These are phyloP conservation scores for Caradrina clavipalpis DNA, from an alignment of 2,888 invertebrate species.

Conservation along the genomic window DNA sequence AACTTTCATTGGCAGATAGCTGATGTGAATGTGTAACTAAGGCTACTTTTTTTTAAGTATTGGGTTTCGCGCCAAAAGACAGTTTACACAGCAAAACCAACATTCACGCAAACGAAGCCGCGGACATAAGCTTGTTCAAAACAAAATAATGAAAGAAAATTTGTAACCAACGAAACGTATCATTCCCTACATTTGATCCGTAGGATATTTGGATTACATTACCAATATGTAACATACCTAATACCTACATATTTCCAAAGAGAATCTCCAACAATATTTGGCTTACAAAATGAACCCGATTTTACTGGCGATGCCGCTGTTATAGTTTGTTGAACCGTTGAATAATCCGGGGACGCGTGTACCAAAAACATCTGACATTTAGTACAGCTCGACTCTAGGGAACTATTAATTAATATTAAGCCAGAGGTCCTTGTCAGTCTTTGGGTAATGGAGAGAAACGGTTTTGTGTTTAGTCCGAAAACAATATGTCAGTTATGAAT, in stretches of 20 bases:
- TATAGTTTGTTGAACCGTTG: constrained; percentile 57
- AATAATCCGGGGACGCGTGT: constrained; percentile 54
- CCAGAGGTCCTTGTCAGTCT: constrained; percentile 41
- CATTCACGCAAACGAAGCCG: too few species aligned
- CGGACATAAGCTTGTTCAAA: too few species aligned
- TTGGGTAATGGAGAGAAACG: constrained; percentile 47
- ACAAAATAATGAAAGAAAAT: background rate
- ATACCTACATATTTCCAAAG: constrained; percentile 3
- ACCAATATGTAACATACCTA: too few species aligned
- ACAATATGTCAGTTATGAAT: constrained; percentile 37
- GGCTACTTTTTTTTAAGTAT: too few species aligned
- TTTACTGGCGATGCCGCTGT: constrained; percentile 30
- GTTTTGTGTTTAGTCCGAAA: constrained; percentile 33
- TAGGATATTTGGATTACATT: constrained; percentile 9
- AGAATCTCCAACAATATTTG: constrained; percentile 24
- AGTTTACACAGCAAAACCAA: too few species aligned
- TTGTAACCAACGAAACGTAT: background rate
- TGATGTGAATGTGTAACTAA: too few species aligned
- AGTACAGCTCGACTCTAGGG: constrained; percentile 48
- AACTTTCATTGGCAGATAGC: too few species aligned
- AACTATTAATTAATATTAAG: constrained; percentile 60
- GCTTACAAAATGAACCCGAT: constrained; percentile 41
- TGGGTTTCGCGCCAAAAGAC: too few species aligned
- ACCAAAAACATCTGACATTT: constrained; percentile 60
- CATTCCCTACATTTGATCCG: background rate